Conservation (phyloP, 2,888 invertebrate species). For the Fragum whitleyi region DNA sequence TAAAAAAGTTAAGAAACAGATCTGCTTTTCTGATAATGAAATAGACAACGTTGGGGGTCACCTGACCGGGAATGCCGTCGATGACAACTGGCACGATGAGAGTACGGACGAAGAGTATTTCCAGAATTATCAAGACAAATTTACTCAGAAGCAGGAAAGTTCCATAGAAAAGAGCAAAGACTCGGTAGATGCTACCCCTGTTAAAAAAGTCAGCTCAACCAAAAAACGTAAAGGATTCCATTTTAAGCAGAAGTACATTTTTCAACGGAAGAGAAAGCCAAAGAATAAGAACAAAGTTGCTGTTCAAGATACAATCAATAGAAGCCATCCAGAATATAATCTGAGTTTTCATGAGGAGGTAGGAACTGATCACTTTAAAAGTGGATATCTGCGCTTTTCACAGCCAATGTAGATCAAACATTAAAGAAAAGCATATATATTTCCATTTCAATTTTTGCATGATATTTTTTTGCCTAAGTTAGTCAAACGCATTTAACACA, state of each 20-base stretch:
- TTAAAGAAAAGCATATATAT: too few relatives aligned
- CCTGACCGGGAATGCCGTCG: neutral
- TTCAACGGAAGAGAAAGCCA: slow-evolving; percentile 55
- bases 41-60: slow-evolving; percentile 30
- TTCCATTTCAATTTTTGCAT: too few relatives aligned
- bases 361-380: too few relatives aligned
- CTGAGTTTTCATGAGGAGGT: slow-evolving; percentile 62
- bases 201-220: slow-evolving; percentile 16
- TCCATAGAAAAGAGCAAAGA: slow-evolving; percentile 4
- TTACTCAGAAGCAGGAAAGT: slow-evolving; percentile 34
- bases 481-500: too few relatives aligned
- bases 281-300: slow-evolving; percentile 28
- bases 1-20: slow-evolving; percentile 36
- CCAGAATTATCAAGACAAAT: slow-evolving; percentile 55
- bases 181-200: neutral
- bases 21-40: slow-evolving; percentile 53
- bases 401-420: too few relatives aligned
- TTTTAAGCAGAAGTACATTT: slow-evolving; percentile 64
- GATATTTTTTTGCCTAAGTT: too few relatives aligned
- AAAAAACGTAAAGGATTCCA: slow-evolving; percentile 60
- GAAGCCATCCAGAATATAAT: slow-evolving; percentile 29
- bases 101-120: slow-evolving; percentile 65
- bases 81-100: slow-evolving; percentile 47
- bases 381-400: too few relatives aligned
- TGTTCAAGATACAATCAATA: neutral